Evolutionary conservation across 2,113 vertebrate genomes (phyloP), one percentile per base, ranked within the genome.

Genomic region (Camelus bactrianus): DNA sequence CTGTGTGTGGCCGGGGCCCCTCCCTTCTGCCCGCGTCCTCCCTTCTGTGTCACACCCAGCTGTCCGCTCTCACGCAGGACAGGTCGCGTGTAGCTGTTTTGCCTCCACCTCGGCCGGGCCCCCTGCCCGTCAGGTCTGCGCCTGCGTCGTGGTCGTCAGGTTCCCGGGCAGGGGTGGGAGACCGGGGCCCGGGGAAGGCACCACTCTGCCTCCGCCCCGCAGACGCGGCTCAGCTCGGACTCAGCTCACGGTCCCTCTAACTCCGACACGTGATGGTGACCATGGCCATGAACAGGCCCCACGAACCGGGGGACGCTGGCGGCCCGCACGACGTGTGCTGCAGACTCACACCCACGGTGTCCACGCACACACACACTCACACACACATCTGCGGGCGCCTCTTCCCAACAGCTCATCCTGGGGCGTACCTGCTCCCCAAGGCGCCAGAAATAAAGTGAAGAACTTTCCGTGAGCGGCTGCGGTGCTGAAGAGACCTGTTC

Each of bases 201-300:
- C 6, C 75, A 22, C 30, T 11, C 32, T 2, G 12, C 5, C 58
- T 16, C 0, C 6, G 0, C 16, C 32, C 4, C 8, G 67, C 35
- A 26, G 65, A 46, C 20, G 32, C 6, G 69, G 24, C 80, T 2
- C 22, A 13, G n/a, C 62, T 54, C 26, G 5, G 60, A 6, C 6
- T 3, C 6, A 8, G 30, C 7, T 6, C 20, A 0, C 12, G 1
- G 30, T 0, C 28, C 42, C 81, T 28, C 20, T 1, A 11, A 35
- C n/a, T 19, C 26, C 48, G 7, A 42, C 13, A 16, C 2, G 6
- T 22, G 76, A 22, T 4, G 0, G n/a, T 0, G 0, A 13, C 64
- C 13, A 19, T 9, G 24, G 14, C 6, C 3, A 22, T 1, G 20
- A 15, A 0, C 3, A 20, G 58, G 46, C 5, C 15, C 38, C 7